Conservation (phyloP, 2,797 vertebrate genomes). For the Rhadinocentrus ornatus region DNA sequence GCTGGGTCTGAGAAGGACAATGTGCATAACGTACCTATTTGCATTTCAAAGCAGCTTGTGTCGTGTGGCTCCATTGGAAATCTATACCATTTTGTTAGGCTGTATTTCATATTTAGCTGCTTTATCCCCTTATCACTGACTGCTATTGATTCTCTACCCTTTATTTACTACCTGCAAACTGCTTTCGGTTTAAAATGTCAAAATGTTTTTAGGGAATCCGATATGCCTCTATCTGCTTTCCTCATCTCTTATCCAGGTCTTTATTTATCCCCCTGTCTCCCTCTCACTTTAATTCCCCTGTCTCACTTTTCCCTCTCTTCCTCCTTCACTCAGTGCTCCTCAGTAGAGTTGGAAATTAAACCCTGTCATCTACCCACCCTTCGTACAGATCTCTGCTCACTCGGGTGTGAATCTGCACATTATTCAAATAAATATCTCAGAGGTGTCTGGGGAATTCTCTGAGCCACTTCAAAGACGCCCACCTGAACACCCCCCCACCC, state of each 20-base stretch:
- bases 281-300: conserved; percentile 64
- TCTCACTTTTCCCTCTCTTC: conserved; percentile 52
- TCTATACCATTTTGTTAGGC: conserved; percentile 87
- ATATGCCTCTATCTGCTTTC: conserved; percentile 72
- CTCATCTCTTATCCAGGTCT: conserved; percentile 57
- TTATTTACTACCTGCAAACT: conserved; percentile 86
- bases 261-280: conserved; percentile 34
- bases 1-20: conserved; percentile 81
- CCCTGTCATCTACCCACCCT: conserved; percentile 79
- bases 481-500: conserved; percentile 27
- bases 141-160: conserved; percentile 83
- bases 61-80: conserved; percentile 86
- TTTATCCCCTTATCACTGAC: conserved; percentile 84
- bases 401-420: conserved; percentile 79
- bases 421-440: conserved; percentile 82
- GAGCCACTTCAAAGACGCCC: conserved; percentile 84
- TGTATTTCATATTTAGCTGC: conserved; percentile 87
- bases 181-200: conserved; percentile 84
- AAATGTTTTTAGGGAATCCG: conserved; percentile 81
- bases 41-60: conserved; percentile 86
- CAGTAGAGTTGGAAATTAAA: conserved; percentile 78
- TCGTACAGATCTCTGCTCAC: conserved; percentile 75
- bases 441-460: conserved; percentile 77
- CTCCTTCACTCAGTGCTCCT: conserved; percentile 46
- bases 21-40: conserved; percentile 87